phyloP scores from a whole-genome alignment of 2,797 vertebrate genomes.

The Tamandua tetradactyla region DNA sequence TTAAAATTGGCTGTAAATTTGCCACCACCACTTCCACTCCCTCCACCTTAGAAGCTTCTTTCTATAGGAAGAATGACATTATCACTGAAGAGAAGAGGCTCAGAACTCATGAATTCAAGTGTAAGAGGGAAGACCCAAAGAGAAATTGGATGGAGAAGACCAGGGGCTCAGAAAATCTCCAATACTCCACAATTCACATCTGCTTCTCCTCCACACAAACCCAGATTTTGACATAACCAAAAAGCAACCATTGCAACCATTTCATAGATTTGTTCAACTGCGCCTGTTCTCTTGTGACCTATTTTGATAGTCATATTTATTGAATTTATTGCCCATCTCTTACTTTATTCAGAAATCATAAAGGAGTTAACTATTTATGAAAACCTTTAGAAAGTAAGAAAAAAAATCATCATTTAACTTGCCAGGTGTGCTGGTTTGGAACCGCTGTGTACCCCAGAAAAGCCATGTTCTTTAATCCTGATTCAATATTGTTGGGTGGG shows the following conservation, averaged over 20 bases:
- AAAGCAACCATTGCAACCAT: neutral
- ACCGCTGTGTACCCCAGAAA: too few species aligned
- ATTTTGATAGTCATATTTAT: neutral
- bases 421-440: too few species aligned
- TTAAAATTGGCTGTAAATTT: neutral
- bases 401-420: neutral
- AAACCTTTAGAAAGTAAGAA: neutral
- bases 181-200: neutral
- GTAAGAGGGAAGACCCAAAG: neutral
- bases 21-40: neutral
- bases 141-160: neutral
- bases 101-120: neutral
- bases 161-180: neutral
- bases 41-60: neutral
- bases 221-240: neutral
- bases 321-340: neutral
- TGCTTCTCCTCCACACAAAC: neutral
- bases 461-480: too few species aligned
- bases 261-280: neutral
- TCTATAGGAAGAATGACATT: neutral
- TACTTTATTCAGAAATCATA: slow-evolving; percentile 24
- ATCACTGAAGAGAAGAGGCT: neutral
- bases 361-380: neutral
- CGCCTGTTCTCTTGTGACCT: neutral
- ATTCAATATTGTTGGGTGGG: too few species aligned